Base-by-base conservation (phyloP, 1,140 invertebrate species). In the Acromyrmex charruanus region DNA sequence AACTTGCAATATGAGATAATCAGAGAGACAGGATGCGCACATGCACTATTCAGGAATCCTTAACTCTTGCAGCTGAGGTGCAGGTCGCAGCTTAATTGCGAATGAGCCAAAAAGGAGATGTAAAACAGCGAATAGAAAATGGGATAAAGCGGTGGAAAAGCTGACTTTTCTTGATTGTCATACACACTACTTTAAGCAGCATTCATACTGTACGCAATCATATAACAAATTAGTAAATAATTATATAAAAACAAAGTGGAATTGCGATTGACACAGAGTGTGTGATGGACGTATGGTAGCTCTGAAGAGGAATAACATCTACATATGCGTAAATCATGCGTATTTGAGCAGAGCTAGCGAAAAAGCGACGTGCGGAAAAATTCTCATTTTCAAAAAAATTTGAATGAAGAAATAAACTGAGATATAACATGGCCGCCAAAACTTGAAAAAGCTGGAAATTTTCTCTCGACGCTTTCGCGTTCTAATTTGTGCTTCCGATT, bases 361-460 rank as follows among this genome's bases (percentile, higher is more conserved):
- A 63, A 53, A 63, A 68, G 28, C 25, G 55, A 82, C 61, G 31
- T 49, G 39, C 25, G 2, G 25, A 65, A 82, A 55, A 82, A 21
- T 71, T 81, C 44, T 84, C 69, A 14, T 75, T 84, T 74, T 63
- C 55, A 6, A 84, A 69, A 75, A 65, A 39, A 25, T 49, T 71
- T 28, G 28, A 0, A 61, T 75, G 0, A 74, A 66, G 3, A 72
- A 87, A 87, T 80, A 90, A 86, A 77, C 51, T 66, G 10, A 77
- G 53, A 87, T 39, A 72, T 39, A 66, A 92, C 74, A 91, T 90
- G 90, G 89, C 89, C 90, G 94, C 92, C 91, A 92, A 91, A 84
- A 92, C 94, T 94, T 94, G 93, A 95, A 95, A 95, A 95, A 95
- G 94, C 90, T 95, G 91, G 94, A 95, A 95, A 94, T 94, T 92